A percentile compares a stretch with the other conserved stretches of the same genome.
Conservation (phyloP, 2,888 invertebrate genomes). For the Microctonus aethiopoides region DNA sequence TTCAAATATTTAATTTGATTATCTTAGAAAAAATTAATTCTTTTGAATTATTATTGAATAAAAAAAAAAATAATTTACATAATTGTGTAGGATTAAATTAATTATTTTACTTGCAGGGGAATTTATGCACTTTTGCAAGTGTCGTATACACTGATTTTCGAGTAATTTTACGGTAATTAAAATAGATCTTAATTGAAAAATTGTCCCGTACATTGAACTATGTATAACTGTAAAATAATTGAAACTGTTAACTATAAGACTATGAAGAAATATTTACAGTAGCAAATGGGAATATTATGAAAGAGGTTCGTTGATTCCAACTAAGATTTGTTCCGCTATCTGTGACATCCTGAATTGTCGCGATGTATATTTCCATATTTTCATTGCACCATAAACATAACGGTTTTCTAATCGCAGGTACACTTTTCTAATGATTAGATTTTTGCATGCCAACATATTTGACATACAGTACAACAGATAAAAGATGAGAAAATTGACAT, state of each 20-base stretch:
- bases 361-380: neutral
- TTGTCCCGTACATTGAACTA: conserved; percentile 39
- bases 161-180: conserved; percentile 18
- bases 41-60: no score
- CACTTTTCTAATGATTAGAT: no score
- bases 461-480: conserved; percentile 11
- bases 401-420: neutral
- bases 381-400: neutral
- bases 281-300: conserved; percentile 32
- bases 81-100: no score
- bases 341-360: conserved; percentile 31
- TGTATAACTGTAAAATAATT: conserved; percentile 58
- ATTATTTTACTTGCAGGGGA: no score
- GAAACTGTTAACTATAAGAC: conserved; percentile 50
- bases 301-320: conserved; percentile 40
- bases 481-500: neutral
- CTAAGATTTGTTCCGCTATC: conserved; percentile 58
- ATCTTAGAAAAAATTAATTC: no score
- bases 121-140: no score
- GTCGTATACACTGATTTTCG: conserved; percentile 26
- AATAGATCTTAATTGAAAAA: conserved; percentile 35
- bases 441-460: no score
- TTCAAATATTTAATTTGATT: no score
- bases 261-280: conserved; percentile 45
- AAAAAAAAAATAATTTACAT: no score